These are phyloP conservation scores for Amiota mariae DNA, from an alignment of 2,888 invertebrate genomes.

Conservation along the genomic window DNA sequence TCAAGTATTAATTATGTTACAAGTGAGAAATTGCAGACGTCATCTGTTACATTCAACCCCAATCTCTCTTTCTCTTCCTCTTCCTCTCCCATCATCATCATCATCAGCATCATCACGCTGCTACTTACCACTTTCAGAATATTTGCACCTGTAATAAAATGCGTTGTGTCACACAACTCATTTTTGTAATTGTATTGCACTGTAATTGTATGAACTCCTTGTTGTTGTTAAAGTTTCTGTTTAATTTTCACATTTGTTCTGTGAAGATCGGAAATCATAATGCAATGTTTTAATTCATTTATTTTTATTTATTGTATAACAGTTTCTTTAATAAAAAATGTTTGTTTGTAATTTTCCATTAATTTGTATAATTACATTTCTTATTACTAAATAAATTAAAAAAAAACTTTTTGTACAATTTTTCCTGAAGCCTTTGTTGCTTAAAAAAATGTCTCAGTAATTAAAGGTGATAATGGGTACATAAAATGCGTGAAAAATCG, in stretches of 20 bases:
- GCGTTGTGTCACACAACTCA: not conserved
- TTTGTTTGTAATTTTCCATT: conserved; percentile 20
- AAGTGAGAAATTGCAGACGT: conserved; percentile 25
- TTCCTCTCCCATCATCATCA: no score
- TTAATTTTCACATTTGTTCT: conserved; percentile 15
- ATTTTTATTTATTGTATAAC: not conserved
- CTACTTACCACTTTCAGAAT: not conserved
- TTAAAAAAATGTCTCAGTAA: no score
- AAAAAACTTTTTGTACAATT: no score
- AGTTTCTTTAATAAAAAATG: not conserved
- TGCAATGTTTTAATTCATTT: not conserved
- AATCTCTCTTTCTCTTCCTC: not conserved
- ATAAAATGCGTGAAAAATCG: no score
- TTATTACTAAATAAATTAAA: conserved; percentile 5
- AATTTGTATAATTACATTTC: conserved; percentile 14
- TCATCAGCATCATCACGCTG: not conserved
- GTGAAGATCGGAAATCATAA: not conserved
- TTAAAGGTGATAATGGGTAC: not conserved
- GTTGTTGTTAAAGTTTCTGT: conserved; percentile 5
- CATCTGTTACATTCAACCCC: not conserved
- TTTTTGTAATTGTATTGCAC: not conserved
- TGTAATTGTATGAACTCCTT: not conserved
- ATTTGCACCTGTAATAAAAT: not conserved
- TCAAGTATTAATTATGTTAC: conserved; percentile 30
- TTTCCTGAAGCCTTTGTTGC: no score